Evolutionary conservation across 2,888 invertebrate species (phyloP), one percentile per base, ranked within the genome.

Genomic region (Amblyjoppa proteus): DNA sequence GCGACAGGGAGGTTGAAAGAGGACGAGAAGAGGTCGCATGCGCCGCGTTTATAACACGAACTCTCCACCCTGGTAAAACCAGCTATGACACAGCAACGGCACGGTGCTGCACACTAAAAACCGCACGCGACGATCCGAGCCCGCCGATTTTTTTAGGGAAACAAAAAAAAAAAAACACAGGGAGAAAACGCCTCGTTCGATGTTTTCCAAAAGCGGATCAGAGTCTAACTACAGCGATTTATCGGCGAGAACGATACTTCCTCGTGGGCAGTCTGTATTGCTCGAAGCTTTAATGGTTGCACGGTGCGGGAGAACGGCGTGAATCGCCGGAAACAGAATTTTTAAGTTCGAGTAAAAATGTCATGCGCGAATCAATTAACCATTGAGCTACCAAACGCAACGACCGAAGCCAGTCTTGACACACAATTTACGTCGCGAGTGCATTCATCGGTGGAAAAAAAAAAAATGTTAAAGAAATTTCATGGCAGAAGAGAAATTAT

Each of bases 81-180:
- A 74, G 68, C 68, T 25, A 31, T 73, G 38, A 31, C 31, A 73
- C 28, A 38, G 20, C 71, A 64, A 61, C 20, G 25, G 13, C 78
- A 68, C 69, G 79, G 79, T 53, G 71, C 82, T 34, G 49, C 74
- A 64, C 51, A 74, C 73, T 78, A 61, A 61, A 61, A 25, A 61
- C 25, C 61, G 25, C 61, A 3, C 31, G 5, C 31, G 31, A 31
- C 31, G 4, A 61, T 9, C 25, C 31, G 25, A 16, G 31, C 56
- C 11, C 5, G 61, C 13, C 16, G 61, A 61, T 31, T 61, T 28
- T 61, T 11, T 25, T 11, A 31, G 49, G 58, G 49, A 31, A 16
- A 20, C 25, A 16, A 61, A 34, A 61, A 11, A 34, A 64, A 34
- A n/a, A 11, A 61, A 28, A 61, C 25, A 20, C 20, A 20, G 3